These are phyloP conservation scores for Teleopsis dalmanni DNA, from an alignment of 1,140 invertebrate species.

Conservation along the genomic window DNA sequence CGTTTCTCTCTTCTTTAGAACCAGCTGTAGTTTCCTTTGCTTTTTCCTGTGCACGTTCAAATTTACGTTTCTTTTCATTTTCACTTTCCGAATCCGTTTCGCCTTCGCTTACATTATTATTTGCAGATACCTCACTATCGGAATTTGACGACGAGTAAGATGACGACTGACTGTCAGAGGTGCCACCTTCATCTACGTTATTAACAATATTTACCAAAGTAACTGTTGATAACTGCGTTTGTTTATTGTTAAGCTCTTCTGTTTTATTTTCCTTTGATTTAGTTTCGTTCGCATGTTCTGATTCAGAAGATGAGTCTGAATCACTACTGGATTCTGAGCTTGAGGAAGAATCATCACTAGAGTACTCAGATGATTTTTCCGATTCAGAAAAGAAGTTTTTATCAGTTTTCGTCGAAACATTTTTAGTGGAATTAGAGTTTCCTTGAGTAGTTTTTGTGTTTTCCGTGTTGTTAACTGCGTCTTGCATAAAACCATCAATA, in stretches of 20 bases:
- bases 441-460: conserved; percentile 11
- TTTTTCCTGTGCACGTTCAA: conserved; percentile 15
- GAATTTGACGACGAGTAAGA: conserved; percentile 23
- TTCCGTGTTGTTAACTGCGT: conserved; percentile 4
- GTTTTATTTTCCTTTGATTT: neutral
- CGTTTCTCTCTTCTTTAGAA: conserved; percentile 20
- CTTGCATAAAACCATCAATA: conserved; percentile 52
- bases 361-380: conserved; percentile 26
- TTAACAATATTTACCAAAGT: conserved; percentile 13
- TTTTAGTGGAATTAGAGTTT: conserved; percentile 4
- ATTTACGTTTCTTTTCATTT: conserved; percentile 33
- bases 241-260: conserved; percentile 8
- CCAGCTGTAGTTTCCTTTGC: conserved; percentile 14
- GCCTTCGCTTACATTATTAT: conserved; percentile 24
- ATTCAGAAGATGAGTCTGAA: conserved; percentile 15
- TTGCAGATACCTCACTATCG: conserved; percentile 27
- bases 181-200: conserved; percentile 24
- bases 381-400: conserved; percentile 40
- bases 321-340: conserved; percentile 12
- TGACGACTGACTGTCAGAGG: conserved; percentile 33
- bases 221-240: neutral
- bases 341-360: neutral
- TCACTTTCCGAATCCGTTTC: conserved; percentile 32
- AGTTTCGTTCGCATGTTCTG: conserved; percentile 3
- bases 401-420: conserved; percentile 17